A percentile compares a stretch with the other conserved stretches of the same genome.
Conservation (phyloP, 1,140 invertebrate species). For the Eriosoma lanigerum region DNA sequence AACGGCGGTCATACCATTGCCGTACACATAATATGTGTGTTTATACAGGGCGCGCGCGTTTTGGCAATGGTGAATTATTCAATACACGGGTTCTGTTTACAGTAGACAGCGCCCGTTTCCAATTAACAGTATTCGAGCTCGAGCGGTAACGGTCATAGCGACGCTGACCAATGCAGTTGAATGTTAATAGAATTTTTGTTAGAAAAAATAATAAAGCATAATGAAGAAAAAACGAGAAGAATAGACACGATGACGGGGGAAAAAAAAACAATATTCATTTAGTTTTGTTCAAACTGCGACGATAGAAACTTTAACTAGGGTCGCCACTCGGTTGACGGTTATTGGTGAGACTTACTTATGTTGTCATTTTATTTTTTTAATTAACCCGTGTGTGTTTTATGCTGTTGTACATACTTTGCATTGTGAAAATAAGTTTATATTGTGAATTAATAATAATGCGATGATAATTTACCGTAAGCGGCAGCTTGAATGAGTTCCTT, state of each 20-base stretch:
- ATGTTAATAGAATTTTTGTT: conserved; percentile 37
- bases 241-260: too few relatives aligned
- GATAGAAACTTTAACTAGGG: too few relatives aligned
- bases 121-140: conserved; percentile 19
- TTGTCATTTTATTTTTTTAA: conserved; percentile 44
- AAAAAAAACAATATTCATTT: too few relatives aligned
- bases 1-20: neutral
- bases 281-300: too few relatives aligned
- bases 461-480: neutral
- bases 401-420: neutral
- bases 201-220: neutral
- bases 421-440: neutral
- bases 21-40: too few relatives aligned
- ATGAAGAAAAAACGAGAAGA: too few relatives aligned
- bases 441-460: conserved; percentile 21
- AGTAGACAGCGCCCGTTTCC: conserved; percentile 38
- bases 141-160: neutral
- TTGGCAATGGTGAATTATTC: neutral
- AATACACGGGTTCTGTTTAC: conserved; percentile 27
- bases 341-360: neutral
- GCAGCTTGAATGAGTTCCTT: too few relatives aligned
- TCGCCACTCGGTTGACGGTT: too few relatives aligned
- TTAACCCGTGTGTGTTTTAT: conserved; percentile 45
- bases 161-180: neutral
- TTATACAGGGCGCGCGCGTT: conserved; percentile 21